Evolutionary conservation across 92 coral and sea anemone genomes (phyloP), one percentile per base, ranked within the genome.

Genomic region (Pocillopora meandrina): DNA sequence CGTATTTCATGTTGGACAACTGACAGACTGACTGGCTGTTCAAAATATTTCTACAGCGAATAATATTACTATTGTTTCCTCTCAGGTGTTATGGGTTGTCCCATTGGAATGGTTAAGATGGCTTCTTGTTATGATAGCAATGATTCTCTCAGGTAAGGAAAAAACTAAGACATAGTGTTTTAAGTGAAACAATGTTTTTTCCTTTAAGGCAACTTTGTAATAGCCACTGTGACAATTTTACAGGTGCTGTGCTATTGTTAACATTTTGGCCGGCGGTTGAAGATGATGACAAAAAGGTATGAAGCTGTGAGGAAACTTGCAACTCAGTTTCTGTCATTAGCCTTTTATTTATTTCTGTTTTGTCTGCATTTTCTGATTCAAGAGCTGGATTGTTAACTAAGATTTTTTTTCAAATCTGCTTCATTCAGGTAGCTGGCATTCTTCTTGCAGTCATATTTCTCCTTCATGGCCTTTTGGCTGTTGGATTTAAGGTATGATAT

Each of bases 201-300:
- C 52, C 8, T 42, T 42, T 42, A 3, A 7, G 52, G 52, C 52
- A 7, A 7, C 8, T 42, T 3, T 42, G 8, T 42, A 42, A 42
- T 42, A 42, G 8, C 52, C 52, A 42, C 52, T 3, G 52, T 7
- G 8, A 42, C 2, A 59, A 69, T 65, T 15, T 75, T 79, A 35
- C 83, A 96, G 98, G 98, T 62, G 92, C 98, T 19, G 98, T 96
- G 12, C 74, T 96, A 74, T 86, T 96, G 81, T 86, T 94, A 36
- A 96, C 98, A 58, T 96, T 96, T 79, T 96, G 98, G 98, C 98
- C 98, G 9, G 96, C 98, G 33, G 98, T 96, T 15, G 95, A 93
- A 83, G 98, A 96, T 82, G 98, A 94, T 74, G 92, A 94, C 73
- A 96, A 79, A 72, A 96, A 94, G 94, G 98, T 96, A 80, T 60